Base-by-base conservation (phyloP, 2,888 invertebrate genomes). In the Caenorhabditis wallacei region DNA sequence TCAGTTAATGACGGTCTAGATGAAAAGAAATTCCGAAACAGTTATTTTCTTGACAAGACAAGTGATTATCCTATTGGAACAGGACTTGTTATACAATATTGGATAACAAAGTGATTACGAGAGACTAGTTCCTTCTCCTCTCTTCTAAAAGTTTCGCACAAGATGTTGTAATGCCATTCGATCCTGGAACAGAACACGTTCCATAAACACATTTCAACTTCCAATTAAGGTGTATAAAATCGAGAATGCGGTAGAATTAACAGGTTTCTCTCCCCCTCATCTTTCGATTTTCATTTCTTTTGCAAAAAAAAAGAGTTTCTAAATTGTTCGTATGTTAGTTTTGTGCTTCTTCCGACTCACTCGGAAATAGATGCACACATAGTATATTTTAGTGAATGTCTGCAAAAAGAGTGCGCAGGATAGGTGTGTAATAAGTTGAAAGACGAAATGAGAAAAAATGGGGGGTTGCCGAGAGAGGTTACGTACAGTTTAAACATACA, bases 401-500 rank as follows among this genome's bases (percentile, higher is more conserved):
- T 22, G n/a, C 37, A 37, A 53, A 66, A 43, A 43, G 24, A 24
- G 56, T 43, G 56, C 54, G 69, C 26, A 20, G 26, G 57, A 35
- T 57, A 40, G 57, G 48, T 57, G 70, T 70, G 59, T 70, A 70
- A 70, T 70, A 59, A 70, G 70, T 70, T 24, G 57, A 30, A 56
- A 56, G 26, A 53, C 37, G 56, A 69, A 69, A 64, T 64, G 43
- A 37, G 24, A 56, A 54, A 54, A 56, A 40, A 20, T 20, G 1
- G 7, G 7, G 56, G 22, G 61, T 18, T 13, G 35, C 48, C 18
- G 75, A 57, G 57, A 57, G 57, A 72, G 59, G 68, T 51, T 53
- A 53, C 53, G 57, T 66, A 76, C 76, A 76, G 69, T 76, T 76
- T 76, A 76, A 76, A 76, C 76, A 76, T 64, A 66, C 74, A 54